A percentile compares a stretch with the other conserved stretches of the same genome.
Evolutionary conservation across 2,888 invertebrate species (phyloP).

Genomic region (Abrostola triplasia): DNA sequence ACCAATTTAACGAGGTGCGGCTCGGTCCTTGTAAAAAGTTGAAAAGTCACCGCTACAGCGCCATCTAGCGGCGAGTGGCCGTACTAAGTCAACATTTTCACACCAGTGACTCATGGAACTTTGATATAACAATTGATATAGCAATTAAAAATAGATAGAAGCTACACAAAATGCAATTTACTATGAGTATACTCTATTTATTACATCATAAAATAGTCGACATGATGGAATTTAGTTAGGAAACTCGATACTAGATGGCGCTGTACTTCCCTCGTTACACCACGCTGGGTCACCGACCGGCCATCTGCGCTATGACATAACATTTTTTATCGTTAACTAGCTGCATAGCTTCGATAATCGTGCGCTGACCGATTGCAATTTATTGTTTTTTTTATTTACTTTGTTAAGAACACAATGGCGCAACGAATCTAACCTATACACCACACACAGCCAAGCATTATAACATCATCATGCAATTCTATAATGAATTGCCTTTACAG

Average conservation of each 20-base stretch:
- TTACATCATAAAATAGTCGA: constrained; percentile 25
- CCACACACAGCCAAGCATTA: too few relatives aligned
- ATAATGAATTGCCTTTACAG: too few relatives aligned
- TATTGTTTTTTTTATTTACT: constrained; percentile 65
- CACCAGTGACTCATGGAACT: background rate
- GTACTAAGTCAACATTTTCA: constrained; percentile 5
- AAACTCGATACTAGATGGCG: constrained; percentile 72
- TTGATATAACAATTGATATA: background rate
- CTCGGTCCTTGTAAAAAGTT: constrained; percentile 17
- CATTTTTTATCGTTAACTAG: constrained; percentile 62
- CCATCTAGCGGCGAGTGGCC: constrained; percentile 70
- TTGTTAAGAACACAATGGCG: constrained; percentile 33
- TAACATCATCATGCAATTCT: too few relatives aligned
- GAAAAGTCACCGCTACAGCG: constrained; percentile 32
- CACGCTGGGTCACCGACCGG: constrained; percentile 47
- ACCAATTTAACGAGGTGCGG: constrained; percentile 29
- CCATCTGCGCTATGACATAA: constrained; percentile 53
- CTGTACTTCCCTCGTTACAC: constrained; percentile 44
- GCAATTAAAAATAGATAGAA: background rate
- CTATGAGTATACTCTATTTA: background rate
- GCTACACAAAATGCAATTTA: background rate
- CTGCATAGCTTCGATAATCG: constrained; percentile 68
- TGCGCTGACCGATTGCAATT: constrained; percentile 71
- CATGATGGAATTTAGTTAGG: constrained; percentile 12
- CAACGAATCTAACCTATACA: constrained; percentile 15